phyloP scores from a whole-genome alignment of 2,888 invertebrate genomes.

The Pseudolycoriella hygida region DNA sequence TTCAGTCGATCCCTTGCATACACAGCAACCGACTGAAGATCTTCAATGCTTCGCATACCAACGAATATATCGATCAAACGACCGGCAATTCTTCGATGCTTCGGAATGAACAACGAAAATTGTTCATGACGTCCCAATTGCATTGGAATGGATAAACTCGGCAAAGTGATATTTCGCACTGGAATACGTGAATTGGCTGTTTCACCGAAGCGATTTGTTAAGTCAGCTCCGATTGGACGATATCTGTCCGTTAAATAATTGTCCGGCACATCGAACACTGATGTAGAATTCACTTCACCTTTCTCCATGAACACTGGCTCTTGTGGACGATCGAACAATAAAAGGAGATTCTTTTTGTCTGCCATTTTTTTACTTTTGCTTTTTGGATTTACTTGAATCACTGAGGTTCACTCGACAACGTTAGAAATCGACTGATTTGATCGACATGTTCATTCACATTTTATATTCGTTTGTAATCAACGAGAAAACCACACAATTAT shows the following conservation, averaged over 20 bases:
- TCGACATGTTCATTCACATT: too few species aligned
- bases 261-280: slow-evolving; percentile 43
- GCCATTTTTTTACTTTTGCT: not conserved
- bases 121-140: slow-evolving; percentile 41
- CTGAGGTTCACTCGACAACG: too few species aligned
- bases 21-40: slow-evolving; percentile 46
- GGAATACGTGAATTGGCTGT: slow-evolving; percentile 33
- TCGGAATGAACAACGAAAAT: slow-evolving; percentile 55
- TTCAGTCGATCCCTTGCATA: slow-evolving; percentile 50
- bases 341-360: slow-evolving; percentile 28
- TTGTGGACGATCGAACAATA: slow-evolving; percentile 56
- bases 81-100: slow-evolving; percentile 45
- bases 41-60: slow-evolving; percentile 47
- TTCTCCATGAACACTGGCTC: slow-evolving; percentile 65
- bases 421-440: too few species aligned
- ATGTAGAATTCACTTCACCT: slow-evolving; percentile 33
- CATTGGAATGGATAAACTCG: slow-evolving; percentile 42
- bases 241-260: slow-evolving; percentile 39
- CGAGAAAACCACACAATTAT: too few species aligned
- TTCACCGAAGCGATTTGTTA: slow-evolving; percentile 39
- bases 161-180: slow-evolving; percentile 41
- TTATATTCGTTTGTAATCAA: too few species aligned
- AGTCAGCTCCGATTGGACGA: slow-evolving; percentile 29
- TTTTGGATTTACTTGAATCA: too few species aligned
- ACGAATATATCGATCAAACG: slow-evolving; percentile 50